Evolutionary conservation across 1,140 invertebrate species (phyloP).

Genomic region (Formica selysi): DNA sequence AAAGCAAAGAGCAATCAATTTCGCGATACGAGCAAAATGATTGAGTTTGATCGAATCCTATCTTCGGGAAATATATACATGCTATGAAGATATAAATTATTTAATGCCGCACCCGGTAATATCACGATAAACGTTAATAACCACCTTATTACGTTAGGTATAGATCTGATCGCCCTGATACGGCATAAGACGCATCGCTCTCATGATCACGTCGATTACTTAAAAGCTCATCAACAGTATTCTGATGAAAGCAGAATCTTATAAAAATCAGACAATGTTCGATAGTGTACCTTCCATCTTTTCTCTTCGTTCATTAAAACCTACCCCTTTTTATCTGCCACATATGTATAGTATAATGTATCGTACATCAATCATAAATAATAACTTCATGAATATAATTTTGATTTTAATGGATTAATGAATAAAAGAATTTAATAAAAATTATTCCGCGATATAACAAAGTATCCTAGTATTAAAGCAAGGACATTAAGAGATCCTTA

Average conservation of each 20-base stretch:
- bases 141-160: conserved; percentile 34
- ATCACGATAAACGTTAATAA: conserved; percentile 46
- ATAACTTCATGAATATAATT: background rate
- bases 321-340: background rate
- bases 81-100: conserved; percentile 30
- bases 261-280: conserved; percentile 64
- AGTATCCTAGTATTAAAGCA: background rate
- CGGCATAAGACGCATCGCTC: conserved; percentile 64
- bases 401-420: background rate
- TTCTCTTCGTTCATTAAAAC: conserved; percentile 15
- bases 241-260: conserved; percentile 58
- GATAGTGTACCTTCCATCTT: conserved; percentile 29
- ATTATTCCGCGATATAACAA: background rate
- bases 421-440: background rate
- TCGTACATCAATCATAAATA: background rate
- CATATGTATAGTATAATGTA: background rate
- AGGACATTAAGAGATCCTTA: conserved; percentile 3
- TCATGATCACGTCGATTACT: conserved; percentile 76
- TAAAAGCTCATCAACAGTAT: conserved; percentile 48
- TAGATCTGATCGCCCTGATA: conserved; percentile 13
- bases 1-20: conserved; percentile 51
- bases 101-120: background rate
- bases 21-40: conserved; percentile 24
- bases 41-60: conserved; percentile 36
- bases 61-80: background rate